phyloP scores from a whole-genome alignment of 1,140 invertebrate species.

The Procambarus virginalis region DNA sequence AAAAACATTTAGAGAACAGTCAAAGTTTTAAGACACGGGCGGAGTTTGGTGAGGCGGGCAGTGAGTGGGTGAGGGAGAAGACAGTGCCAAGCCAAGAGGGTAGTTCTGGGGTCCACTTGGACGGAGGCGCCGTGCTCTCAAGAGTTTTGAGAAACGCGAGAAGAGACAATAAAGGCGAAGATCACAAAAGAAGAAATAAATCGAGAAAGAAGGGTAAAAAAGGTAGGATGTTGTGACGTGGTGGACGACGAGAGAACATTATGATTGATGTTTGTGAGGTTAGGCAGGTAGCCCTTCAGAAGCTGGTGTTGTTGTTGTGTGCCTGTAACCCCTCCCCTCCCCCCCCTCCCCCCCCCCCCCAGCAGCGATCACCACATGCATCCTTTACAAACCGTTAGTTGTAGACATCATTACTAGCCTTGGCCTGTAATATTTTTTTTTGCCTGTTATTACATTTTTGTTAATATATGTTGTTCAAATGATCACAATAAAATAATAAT shows the following conservation, averaged over 20 bases:
- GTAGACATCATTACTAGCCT: neutral
- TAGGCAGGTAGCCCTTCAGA: neutral
- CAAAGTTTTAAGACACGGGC: conserved; percentile 29
- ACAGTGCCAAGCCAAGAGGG: neutral
- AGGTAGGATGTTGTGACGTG: conserved; percentile 21
- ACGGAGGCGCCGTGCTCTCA: neutral
- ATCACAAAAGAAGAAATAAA: conserved; percentile 14
- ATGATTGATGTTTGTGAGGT: neutral
- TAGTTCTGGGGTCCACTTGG: neutral
- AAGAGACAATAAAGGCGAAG: conserved; percentile 16
- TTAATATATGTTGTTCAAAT: neutral
- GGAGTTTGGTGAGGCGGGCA: conserved; percentile 8
- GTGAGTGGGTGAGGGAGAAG: neutral
- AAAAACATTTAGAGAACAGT: neutral
- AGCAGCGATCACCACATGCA: neutral
- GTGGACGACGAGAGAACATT: neutral
- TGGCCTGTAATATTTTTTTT: neutral
- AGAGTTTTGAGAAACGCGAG: conserved; percentile 20
- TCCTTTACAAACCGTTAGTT: neutral
- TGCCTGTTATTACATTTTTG: neutral
- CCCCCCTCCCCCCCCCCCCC: too few species aligned
- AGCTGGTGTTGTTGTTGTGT: neutral
- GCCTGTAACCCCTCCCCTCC: neutral
- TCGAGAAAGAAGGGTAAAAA: conserved; percentile 24
- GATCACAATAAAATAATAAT: neutral